phyloP scores from a whole-genome alignment of 2,888 invertebrate species.

The Eulithis testata region DNA sequence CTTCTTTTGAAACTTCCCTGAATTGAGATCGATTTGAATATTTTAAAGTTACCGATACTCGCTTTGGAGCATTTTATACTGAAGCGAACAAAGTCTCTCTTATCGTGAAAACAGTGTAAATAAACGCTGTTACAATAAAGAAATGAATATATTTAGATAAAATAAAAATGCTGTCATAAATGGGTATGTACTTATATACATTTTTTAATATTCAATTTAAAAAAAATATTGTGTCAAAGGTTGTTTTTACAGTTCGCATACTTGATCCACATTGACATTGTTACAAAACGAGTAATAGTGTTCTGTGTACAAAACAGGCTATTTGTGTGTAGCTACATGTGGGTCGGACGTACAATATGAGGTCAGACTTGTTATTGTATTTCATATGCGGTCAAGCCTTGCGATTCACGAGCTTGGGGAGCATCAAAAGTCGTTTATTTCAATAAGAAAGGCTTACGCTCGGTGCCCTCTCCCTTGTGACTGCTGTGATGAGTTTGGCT shows the following conservation, averaged over 20 bases:
- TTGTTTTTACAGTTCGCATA: neutral
- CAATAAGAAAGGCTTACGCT: slow-evolving; percentile 64
- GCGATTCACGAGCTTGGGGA: slow-evolving; percentile 45
- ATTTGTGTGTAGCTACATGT: slow-evolving; percentile 9
- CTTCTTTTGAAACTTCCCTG: slow-evolving; percentile 65
- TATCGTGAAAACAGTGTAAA: too few relatives aligned
- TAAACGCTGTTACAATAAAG: too few relatives aligned
- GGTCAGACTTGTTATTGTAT: slow-evolving; percentile 34
- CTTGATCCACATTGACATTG: neutral
- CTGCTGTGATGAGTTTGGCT: slow-evolving; percentile 47
- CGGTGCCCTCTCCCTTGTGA: slow-evolving; percentile 55
- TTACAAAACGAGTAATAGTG: too few relatives aligned
- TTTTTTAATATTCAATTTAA: too few relatives aligned
- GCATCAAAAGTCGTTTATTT: slow-evolving; percentile 64
- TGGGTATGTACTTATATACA: too few relatives aligned
- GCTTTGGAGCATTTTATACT: slow-evolving; percentile 32
- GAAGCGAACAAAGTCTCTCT: slow-evolving; percentile 5
- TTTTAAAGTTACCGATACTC: slow-evolving; percentile 49
- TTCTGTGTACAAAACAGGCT: too few relatives aligned
- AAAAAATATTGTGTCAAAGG: neutral
- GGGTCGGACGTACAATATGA: slow-evolving; percentile 36
- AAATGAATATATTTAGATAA: too few relatives aligned
- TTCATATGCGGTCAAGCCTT: slow-evolving; percentile 36
- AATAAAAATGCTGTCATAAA: too few relatives aligned
- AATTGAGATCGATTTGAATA: slow-evolving; percentile 59